Evolutionary conservation across 1,140 invertebrate genomes (phyloP), one percentile per base, ranked within the genome.

Genomic region (Solen grandis): DNA sequence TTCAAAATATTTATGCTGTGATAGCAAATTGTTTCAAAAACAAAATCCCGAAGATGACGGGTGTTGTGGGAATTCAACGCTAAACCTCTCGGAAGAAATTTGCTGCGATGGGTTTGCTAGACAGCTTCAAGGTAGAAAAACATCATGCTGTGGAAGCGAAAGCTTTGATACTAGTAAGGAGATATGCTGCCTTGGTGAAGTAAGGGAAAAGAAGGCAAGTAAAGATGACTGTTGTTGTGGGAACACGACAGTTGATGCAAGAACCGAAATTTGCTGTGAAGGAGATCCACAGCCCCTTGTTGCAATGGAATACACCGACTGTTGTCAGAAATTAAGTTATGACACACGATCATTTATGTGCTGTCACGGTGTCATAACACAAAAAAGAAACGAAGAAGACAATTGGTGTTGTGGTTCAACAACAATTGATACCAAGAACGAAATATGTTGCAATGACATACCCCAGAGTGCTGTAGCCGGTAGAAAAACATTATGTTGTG

Each of bases 161-260:
- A 80, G 77, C 36, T 80, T 72, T 62, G 41, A 80, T 38, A 33
- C 66, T 2, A 59, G 72, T n/a, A 72, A 36, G n/a, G 54, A 70
- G 25, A 54, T 80, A 5, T 80, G 77, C 29, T 72, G 77, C 27
- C 57, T 70, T 50, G 57, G 62, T 16, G 63, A 80, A 38, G 57
- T 72, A 25, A 63, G 59, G 50, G 68, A 72, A n/a, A 80, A 80
- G 68, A 70, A 65, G 52, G n/a, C 46, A 46, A 70, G 59, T 38
- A 72, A 80, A 31, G 77, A 80, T 38, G 59, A 80, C 63, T 80
- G 77, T 38, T 72, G 77, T 35, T 80, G 77, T 65, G 77, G 77
- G 5, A 72, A 62, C 19, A 80, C 77, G 5, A 70, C 77, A 62
- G 54, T 80, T 50, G 68, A 80, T 35, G 59, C 57, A 59, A 54